Percentiles rank a stretch among this genome's conserved stretches.
Conservation (phyloP, 2,888 invertebrate genomes). For the Tillus elongatus region DNA sequence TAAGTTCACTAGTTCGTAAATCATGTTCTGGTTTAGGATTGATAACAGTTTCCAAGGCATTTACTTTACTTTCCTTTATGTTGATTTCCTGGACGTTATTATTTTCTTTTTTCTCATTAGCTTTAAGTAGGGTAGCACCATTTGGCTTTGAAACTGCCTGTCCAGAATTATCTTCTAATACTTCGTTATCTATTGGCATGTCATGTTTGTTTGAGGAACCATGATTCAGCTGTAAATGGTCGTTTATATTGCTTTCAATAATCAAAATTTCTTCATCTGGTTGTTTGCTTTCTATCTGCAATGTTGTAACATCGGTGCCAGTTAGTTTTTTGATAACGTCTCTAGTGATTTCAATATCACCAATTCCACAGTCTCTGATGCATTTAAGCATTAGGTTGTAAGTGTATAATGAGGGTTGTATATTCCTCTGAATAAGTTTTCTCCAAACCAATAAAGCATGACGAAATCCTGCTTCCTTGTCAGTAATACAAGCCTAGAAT, state of each 20-base stretch:
- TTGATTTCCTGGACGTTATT: too few species aligned
- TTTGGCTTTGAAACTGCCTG: neutral
- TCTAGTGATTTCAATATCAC: slow-evolving; percentile 51
- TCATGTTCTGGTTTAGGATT: too few species aligned
- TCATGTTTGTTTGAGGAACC: too few species aligned
- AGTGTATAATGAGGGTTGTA: slow-evolving; percentile 61
- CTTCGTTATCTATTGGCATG: too few species aligned
- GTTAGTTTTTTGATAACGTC: slow-evolving; percentile 35
- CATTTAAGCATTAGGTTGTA: slow-evolving; percentile 76
- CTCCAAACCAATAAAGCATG: slow-evolving; percentile 81
- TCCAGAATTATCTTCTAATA: neutral
- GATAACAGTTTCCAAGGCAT: too few species aligned
- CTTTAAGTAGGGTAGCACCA: neutral
- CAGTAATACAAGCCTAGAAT: slow-evolving; percentile 72
- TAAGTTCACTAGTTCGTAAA: too few species aligned
- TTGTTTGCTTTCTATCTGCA: neutral
- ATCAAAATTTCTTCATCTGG: too few species aligned
- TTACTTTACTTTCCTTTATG: slow-evolving; percentile 1
- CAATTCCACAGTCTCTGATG: slow-evolving; percentile 73
- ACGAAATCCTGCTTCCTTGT: slow-evolving; percentile 70
- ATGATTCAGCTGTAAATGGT: neutral
- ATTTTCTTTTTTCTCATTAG: slow-evolving; percentile 1
- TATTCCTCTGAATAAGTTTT: slow-evolving; percentile 57
- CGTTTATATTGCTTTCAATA: slow-evolving; percentile 6
- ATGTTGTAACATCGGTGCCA: neutral